phyloP scores from a whole-genome alignment of 2,888 invertebrate species.

The Buathra laborator region DNA sequence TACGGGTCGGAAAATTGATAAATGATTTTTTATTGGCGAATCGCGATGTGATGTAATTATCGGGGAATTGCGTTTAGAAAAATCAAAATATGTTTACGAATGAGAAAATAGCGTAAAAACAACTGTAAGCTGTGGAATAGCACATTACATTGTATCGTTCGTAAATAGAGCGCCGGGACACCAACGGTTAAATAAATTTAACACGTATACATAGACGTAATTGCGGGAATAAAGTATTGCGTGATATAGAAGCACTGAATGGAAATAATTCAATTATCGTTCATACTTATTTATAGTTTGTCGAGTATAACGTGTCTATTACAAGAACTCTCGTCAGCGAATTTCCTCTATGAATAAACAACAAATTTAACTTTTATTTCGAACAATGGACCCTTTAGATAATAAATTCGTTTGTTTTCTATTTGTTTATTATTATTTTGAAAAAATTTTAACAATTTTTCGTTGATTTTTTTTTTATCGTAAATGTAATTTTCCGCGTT shows the following conservation, averaged over 20 bases:
- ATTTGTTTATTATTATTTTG: neutral
- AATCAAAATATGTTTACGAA: too few species aligned
- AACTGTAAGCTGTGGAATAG: neutral
- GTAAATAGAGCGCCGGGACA: neutral
- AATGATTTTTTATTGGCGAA: too few species aligned
- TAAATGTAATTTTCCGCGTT: too few species aligned
- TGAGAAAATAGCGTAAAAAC: neutral
- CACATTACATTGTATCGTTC: neutral
- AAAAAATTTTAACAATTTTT: neutral
- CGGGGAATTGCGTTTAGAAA: too few species aligned
- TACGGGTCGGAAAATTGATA: too few species aligned
- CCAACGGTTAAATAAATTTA: neutral
- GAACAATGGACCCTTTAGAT: too few species aligned
- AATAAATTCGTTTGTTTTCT: too few species aligned
- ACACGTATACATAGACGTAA: neutral
- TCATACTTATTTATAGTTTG: conserved; percentile 1
- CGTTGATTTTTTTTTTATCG: too few species aligned
- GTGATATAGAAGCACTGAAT: neutral
- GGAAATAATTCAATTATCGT: conserved; percentile 3
- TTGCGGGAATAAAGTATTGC: neutral
- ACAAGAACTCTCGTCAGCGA: neutral
- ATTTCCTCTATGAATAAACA: neutral
- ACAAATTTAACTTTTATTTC: too few species aligned
- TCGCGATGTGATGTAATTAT: too few species aligned
- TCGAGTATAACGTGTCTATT: neutral